Conservation (phyloP, 2,113 vertebrate species). For the Gulo gulo region DNA sequence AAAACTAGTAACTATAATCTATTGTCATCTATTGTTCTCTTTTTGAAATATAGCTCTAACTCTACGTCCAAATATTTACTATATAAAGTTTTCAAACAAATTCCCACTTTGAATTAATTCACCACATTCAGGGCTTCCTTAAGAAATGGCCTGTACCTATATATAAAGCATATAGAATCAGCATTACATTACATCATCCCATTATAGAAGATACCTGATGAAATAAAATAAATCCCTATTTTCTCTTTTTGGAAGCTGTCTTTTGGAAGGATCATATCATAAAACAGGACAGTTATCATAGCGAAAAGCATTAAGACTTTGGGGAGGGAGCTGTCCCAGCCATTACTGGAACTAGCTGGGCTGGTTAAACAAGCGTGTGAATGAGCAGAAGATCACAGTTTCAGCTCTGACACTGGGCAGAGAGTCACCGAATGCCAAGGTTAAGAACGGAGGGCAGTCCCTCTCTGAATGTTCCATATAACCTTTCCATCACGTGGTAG, state of each 20-base stretch:
- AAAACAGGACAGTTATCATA: not conserved
- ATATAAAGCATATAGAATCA: not conserved
- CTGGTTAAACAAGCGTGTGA: not conserved
- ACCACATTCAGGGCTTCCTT: not conserved
- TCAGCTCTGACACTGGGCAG: not conserved
- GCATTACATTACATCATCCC: not conserved
- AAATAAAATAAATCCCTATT: not conserved
- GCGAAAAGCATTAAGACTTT: not conserved
- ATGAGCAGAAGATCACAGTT: not conserved
- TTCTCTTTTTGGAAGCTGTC: not conserved
- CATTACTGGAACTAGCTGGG: not conserved
- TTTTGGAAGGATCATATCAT: not conserved
- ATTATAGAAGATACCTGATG: not conserved
- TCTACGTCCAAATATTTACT: not conserved
- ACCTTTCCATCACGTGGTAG: not conserved
- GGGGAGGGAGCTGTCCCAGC: not conserved
- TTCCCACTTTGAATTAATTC: constrained; percentile 16
- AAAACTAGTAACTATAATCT: not conserved
- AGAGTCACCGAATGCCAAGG: not conserved
- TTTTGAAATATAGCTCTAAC: not conserved
- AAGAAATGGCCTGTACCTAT: not conserved
- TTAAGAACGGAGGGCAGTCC: not conserved
- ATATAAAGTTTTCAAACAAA: not conserved
- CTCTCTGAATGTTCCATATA: not conserved
- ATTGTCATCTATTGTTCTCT: not conserved